Evolutionary conservation across 2,797 vertebrate species (phyloP).

Genomic region (Macroramphosus scolopax): DNA sequence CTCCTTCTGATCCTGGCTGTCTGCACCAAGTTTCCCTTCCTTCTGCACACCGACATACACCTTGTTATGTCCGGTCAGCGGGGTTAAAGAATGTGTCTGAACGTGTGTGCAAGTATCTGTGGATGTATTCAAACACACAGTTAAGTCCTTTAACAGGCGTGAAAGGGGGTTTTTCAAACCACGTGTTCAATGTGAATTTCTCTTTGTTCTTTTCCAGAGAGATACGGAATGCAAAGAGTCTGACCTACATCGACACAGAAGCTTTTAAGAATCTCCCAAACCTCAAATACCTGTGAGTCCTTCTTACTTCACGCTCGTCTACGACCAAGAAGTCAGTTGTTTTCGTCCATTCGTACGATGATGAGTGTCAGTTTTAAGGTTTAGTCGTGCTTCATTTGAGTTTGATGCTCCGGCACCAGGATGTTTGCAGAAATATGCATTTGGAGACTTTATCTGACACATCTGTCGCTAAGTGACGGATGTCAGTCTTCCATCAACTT

Average conservation of each 20-base stretch:
- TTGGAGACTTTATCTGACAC: too few species aligned
- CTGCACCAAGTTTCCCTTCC: conserved; percentile 32
- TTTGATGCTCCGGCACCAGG: too few species aligned
- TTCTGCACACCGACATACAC: conserved; percentile 24
- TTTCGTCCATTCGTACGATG: neutral
- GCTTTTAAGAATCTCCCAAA: conserved; percentile 89
- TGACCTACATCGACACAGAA: conserved; percentile 83
- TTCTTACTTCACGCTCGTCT: conserved; percentile 3
- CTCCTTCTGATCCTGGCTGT: conserved; percentile 45
- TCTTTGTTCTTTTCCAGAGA: conserved; percentile 80
- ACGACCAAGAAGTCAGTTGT: too few species aligned
- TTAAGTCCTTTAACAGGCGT: too few species aligned
- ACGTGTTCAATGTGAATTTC: neutral
- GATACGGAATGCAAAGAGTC: conserved; percentile 88
- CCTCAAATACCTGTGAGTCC: conserved; percentile 92
- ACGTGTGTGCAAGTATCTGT: neutral
- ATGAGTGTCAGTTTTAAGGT: too few species aligned
- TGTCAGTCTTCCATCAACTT: too few species aligned
- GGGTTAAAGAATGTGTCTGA: conserved; percentile 19
- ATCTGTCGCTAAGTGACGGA: too few species aligned
- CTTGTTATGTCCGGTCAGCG: conserved; percentile 36
- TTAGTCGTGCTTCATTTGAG: too few species aligned
- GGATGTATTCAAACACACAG: too few species aligned
- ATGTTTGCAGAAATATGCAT: too few species aligned
- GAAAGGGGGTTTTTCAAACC: too few species aligned